These are phyloP conservation scores for Benthosema pterotum DNA, from an alignment of 2,797 vertebrate species.

Conservation along the genomic window DNA sequence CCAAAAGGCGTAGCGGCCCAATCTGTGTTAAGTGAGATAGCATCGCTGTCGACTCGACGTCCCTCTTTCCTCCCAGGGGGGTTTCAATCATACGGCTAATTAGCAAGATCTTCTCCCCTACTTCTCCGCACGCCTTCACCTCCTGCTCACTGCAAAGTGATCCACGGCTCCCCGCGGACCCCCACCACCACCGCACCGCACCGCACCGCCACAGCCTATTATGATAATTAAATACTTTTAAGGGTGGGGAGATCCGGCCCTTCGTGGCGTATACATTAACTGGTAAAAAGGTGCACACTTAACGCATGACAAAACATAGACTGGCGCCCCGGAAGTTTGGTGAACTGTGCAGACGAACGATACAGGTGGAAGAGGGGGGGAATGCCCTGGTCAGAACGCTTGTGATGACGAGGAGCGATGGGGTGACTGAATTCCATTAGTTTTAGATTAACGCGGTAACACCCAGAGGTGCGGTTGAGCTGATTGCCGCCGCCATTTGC, in stretches of 20 bases:
- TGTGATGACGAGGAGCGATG: background rate
- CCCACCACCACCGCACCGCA: too few relatives aligned
- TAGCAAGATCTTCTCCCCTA: conserved; percentile 42
- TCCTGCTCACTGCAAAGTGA: conserved; percentile 30
- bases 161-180: conserved; percentile 6
- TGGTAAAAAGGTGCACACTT: conserved; percentile 16
- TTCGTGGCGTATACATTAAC: background rate
- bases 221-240: conserved; percentile 39
- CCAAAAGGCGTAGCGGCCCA: too few relatives aligned
- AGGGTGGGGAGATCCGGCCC: conserved; percentile 23
- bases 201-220: conserved; percentile 14
- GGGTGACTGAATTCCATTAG: background rate
- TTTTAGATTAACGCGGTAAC: background rate
- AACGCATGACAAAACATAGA: conserved; percentile 14
- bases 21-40: too few relatives aligned
- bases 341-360: background rate
- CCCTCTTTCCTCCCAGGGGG: conserved; percentile 15
- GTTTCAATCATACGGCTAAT: conserved; percentile 47
- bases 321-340: conserved; percentile 2
- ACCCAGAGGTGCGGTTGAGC: background rate
- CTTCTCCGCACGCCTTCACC: conserved; percentile 16
- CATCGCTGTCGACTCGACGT: background rate
- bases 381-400: too few relatives aligned
- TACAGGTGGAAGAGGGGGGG: background rate
- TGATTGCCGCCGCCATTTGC: background rate